Percentiles rank a stretch among this genome's conserved stretches.
These are phyloP conservation scores for Gambusia affinis DNA, from an alignment of 2,113 vertebrate species.

Conservation along the genomic window DNA sequence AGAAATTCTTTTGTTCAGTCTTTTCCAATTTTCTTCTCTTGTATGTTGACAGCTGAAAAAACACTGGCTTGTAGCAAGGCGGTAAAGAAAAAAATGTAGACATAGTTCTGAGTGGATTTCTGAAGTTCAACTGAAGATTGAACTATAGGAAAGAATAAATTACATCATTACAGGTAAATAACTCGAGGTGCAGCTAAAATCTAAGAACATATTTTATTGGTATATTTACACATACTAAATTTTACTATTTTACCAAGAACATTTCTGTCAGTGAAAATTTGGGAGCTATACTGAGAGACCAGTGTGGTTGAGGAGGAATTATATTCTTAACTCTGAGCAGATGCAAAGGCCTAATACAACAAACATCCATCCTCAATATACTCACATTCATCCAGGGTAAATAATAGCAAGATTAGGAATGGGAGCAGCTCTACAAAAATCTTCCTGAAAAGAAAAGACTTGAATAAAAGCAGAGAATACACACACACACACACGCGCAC, in stretches of 20 bases:
- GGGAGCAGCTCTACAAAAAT: slow-evolving; percentile 34
- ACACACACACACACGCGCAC: slow-evolving; percentile 41
- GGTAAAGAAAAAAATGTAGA: no score
- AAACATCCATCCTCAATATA: slow-evolving; percentile 44
- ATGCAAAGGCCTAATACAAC: slow-evolving; percentile 32
- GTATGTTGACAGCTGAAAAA: no score
- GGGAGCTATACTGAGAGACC: background rate
- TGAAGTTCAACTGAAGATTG: no score
- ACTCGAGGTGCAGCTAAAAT: background rate
- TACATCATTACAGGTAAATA: no score
- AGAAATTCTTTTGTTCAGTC: background rate
- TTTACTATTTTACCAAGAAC: no score
- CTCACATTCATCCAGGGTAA: slow-evolving; percentile 38
- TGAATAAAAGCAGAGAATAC: slow-evolving; percentile 42
- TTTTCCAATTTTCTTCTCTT: background rate
- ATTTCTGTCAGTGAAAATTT: background rate
- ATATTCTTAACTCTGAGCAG: slow-evolving; percentile 21
- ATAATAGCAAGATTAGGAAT: slow-evolving; percentile 56
- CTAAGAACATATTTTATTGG: background rate
- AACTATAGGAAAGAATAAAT: no score
- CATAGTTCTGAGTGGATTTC: no score
- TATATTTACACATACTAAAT: background rate
- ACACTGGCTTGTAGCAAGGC: no score
- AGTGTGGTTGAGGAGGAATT: slow-evolving; percentile 6
- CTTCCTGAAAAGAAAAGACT: slow-evolving; percentile 29